Evolutionary conservation across 2,888 invertebrate genomes (phyloP).

Genomic region (Sinelater perroti): DNA sequence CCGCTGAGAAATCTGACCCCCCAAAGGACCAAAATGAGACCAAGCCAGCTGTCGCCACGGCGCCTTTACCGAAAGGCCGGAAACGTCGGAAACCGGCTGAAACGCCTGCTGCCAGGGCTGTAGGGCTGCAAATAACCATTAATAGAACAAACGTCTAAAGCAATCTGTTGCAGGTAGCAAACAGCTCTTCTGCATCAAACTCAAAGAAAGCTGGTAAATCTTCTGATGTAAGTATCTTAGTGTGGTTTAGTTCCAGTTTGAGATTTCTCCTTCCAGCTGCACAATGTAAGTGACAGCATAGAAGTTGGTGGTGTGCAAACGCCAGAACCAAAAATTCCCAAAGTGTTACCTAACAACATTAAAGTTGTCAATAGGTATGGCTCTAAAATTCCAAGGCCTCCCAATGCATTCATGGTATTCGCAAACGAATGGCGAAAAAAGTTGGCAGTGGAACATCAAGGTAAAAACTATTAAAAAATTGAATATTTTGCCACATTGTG

Average conservation of each 20-base stretch:
- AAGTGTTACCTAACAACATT: not conserved
- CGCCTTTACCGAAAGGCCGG: conserved; percentile 10
- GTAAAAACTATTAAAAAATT: conserved; percentile 42
- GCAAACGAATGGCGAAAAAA: conserved; percentile 63
- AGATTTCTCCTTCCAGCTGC: too few species aligned
- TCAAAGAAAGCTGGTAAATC: too few species aligned
- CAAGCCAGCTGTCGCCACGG: not conserved
- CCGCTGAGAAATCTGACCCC: not conserved
- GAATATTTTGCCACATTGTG: not conserved
- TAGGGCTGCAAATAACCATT: too few species aligned
- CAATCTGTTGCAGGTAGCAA: too few species aligned
- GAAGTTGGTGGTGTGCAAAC: not conserved
- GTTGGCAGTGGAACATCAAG: conserved; percentile 59
- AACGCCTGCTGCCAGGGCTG: conserved; percentile 8
- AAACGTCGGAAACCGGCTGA: conserved; percentile 29
- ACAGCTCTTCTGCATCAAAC: too few species aligned
- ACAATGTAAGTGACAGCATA: not conserved
- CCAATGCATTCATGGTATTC: conserved; percentile 65
- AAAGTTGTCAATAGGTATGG: not conserved
- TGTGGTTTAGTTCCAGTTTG: not conserved
- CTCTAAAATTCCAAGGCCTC: conserved; percentile 58
- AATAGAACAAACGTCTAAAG: too few species aligned
- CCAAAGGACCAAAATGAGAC: not conserved
- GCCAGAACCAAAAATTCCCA: not conserved
- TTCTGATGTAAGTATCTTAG: not conserved